Percentiles rank a stretch among this genome's conserved stretches.
These are phyloP conservation scores for Cephalopterus ornatus DNA, from an alignment of 2,113 vertebrate species.

Conservation along the genomic window DNA sequence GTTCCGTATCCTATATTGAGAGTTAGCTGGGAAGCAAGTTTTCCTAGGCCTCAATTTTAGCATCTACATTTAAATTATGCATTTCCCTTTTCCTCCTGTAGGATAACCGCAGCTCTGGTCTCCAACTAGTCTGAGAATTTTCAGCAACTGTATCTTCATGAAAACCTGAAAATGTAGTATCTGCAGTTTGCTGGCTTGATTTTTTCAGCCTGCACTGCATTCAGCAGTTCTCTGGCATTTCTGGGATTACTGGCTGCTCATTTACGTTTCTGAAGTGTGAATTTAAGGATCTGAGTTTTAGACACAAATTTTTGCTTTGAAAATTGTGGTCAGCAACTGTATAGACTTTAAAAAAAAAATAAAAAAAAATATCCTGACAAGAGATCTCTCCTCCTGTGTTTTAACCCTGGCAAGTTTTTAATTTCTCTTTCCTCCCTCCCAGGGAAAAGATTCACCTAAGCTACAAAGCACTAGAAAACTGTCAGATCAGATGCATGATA, in stretches of 20 bases:
- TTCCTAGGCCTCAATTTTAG: background rate
- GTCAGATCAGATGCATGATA: background rate
- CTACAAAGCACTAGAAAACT: background rate
- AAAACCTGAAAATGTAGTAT: background rate
- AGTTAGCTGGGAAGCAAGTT: background rate
- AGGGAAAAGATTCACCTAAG: background rate
- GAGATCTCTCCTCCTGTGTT: background rate
- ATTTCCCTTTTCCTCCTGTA: background rate
- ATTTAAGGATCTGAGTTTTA: background rate
- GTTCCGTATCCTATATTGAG: background rate
- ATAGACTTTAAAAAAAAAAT: background rate
- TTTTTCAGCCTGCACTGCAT: background rate
- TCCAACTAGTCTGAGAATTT: background rate
- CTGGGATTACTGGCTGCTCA: background rate
- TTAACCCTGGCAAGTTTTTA: background rate
- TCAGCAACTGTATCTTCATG: background rate
- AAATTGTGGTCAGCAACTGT: background rate
- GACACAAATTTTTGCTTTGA: background rate
- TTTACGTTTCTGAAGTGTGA: background rate
- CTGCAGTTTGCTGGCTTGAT: background rate
- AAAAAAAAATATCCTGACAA: background rate
- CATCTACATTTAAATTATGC: background rate
- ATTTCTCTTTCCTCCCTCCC: background rate
- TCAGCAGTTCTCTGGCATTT: background rate
- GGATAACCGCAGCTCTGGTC: background rate